Evolutionary conservation across 1,140 invertebrate genomes (phyloP).

Genomic region (Dinoponera quadriceps): DNA sequence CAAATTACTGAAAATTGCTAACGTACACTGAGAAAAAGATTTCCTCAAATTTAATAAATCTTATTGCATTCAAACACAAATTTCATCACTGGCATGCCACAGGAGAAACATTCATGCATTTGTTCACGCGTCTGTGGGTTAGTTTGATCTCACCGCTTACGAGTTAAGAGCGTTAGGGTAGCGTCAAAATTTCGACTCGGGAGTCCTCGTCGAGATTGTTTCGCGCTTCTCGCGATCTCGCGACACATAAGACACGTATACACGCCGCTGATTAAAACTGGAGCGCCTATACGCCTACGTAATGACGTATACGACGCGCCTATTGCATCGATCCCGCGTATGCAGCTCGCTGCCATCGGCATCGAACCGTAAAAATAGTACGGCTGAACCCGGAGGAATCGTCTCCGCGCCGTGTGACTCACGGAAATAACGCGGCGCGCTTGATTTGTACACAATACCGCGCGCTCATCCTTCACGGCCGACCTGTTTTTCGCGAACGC

Average conservation of each 20-base stretch:
- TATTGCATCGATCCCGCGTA: slow-evolving; percentile 21
- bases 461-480: background rate
- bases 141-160: too few species aligned
- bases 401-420: background rate
- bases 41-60: too few species aligned
- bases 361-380: slow-evolving; percentile 23
- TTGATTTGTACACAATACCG: slow-evolving; percentile 28
- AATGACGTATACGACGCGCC: slow-evolving; percentile 5
- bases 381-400: background rate
- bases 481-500: background rate
- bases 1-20: too few species aligned
- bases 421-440: slow-evolving; percentile 10
- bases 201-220: too few species aligned
- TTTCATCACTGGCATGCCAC: too few species aligned
- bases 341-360: slow-evolving; percentile 11
- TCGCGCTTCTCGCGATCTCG: too few species aligned
- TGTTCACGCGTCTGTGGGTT: too few species aligned
- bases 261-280: background rate
- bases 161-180: too few species aligned
- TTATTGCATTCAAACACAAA: too few species aligned
- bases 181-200: too few species aligned
- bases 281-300: slow-evolving; percentile 14
- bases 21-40: too few species aligned
- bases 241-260: background rate
- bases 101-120: too few species aligned